These are phyloP conservation scores for Lasioglossum morio DNA, from an alignment of 2,888 invertebrate species.

Conservation along the genomic window DNA sequence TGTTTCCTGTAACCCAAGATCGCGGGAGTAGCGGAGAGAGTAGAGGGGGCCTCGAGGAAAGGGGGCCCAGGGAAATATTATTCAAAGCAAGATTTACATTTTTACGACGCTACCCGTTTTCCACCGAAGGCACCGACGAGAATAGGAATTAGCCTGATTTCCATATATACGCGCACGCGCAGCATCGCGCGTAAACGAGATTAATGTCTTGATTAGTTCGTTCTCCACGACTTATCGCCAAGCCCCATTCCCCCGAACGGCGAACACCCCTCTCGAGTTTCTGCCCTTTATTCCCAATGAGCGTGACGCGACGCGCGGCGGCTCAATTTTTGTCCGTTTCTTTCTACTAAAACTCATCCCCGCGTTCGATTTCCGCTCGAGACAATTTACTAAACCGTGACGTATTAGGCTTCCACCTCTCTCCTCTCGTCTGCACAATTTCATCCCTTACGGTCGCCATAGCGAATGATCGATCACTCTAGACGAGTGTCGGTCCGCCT, in stretches of 20 bases:
- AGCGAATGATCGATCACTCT: conserved; percentile 15
- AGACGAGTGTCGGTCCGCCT: conserved; percentile 9
- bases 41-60: neutral
- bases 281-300: conserved; percentile 19
- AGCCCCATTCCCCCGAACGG: neutral
- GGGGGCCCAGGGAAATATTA: conserved; percentile 73
- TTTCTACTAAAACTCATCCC: neutral
- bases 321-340: neutral
- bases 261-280: conserved; percentile 10
- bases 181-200: conserved; percentile 69
- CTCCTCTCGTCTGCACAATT: neutral
- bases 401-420: neutral
- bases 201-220: conserved; percentile 82
- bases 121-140: conserved; percentile 75
- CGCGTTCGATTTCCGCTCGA: conserved; percentile 8
- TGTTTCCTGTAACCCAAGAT: conserved; percentile 34
- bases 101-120: conserved; percentile 79
- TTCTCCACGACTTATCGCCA: conserved; percentile 69
- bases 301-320: neutral
- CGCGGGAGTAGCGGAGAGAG: neutral
- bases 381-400: conserved; percentile 29
- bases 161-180: conserved; percentile 71
- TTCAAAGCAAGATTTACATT: conserved; percentile 81
- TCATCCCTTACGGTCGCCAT: neutral
- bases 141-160: conserved; percentile 80